A percentile compares a stretch with the other conserved stretches of the same genome.
Evolutionary conservation across 37 sponge, comb jelly and placozoan species (phyloP).

Genomic region (Halisarca cf. caerulea): DNA sequence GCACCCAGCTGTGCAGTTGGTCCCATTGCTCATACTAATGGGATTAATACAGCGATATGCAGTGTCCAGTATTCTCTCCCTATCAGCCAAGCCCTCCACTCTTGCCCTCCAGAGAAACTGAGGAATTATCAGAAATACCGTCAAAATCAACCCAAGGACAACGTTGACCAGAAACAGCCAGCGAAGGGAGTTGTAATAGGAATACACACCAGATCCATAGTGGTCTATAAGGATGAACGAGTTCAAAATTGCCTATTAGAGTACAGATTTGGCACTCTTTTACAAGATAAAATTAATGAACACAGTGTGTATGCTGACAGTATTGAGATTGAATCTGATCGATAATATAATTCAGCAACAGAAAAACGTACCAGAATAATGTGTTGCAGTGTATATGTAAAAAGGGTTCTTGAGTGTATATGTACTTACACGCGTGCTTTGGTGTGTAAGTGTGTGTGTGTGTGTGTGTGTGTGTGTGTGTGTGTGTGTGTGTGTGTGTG

Average conservation of each 20-base stretch:
- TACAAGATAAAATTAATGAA: no score
- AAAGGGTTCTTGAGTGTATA: neutral
- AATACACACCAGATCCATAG: slow-evolving; percentile 9
- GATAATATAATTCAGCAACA: no score
- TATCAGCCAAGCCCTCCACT: neutral
- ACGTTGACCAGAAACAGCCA: slow-evolving; percentile 9
- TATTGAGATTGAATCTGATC: no score
- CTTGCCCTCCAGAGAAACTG: slow-evolving; percentile 22
- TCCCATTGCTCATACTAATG: neutral
- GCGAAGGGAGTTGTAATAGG: slow-evolving; percentile 16
- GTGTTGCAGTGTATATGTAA: no score
- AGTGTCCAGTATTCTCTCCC: neutral
- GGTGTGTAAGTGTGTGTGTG: slow-evolving; percentile 18
- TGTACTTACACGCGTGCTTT: neutral
- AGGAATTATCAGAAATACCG: neutral
- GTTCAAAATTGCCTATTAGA: no score
- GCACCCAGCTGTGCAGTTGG: neutral
- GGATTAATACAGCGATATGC: neutral
- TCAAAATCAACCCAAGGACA: neutral
- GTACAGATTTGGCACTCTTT: no score
- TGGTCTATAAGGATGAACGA: no score
- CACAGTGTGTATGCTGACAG: no score
- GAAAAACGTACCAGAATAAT: no score
- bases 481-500: slow-evolving; percentile 4
- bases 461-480: slow-evolving; percentile 19